Base-by-base conservation (phyloP, 2,797 vertebrate genomes). In the Hephaestus fuliginosus region DNA sequence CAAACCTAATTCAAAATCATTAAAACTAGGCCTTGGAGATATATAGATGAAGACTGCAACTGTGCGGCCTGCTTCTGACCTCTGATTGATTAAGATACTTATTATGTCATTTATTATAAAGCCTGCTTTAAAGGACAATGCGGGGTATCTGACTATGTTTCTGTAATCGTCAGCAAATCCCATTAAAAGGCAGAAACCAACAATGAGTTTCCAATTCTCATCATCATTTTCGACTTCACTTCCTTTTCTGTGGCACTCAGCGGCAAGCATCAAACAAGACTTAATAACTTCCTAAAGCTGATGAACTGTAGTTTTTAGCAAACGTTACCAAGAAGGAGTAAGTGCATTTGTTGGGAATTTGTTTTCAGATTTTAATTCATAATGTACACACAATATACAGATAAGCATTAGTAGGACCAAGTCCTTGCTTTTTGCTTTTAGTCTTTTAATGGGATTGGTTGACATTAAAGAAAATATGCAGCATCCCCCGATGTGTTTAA, bases 1-100 rank as follows among this genome's bases (percentile, higher is more conserved):
- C 52, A 55, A 74, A 84, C 67, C 67, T 44, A 55, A 61, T 68
- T 71, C 6, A 67, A 66, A 76, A 58, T 46, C 30, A 15, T 61
- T 82, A 18, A 64, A 81, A 76, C 25, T 11, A 18, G 18, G 30
- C 11, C 10, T 70, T 9, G 39, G 51, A 61, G 56, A 56, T 43
- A 8, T 15, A 44, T 33, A 75, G 78, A 36, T 30, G 18, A 49
- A 75, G 51, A 18, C 30, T 56, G 66, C 39, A 55, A 36, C 10
- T 41, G 4, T 2, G 18, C 43, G 48, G 8, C 52, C 43, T 17
- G 41, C 68, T 25, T 62, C 20, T 83, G 65, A 75, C 62, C 66
- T 68, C 28, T 49, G 36, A 44, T 25, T 58, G 25, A 63, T 61
- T 49, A 33, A 53, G 14, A 72, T 57, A 55, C 51, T 28, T 8